phyloP scores from a whole-genome alignment of 2,797 vertebrate species.

The Schizopygopsis pylzovi region DNA sequence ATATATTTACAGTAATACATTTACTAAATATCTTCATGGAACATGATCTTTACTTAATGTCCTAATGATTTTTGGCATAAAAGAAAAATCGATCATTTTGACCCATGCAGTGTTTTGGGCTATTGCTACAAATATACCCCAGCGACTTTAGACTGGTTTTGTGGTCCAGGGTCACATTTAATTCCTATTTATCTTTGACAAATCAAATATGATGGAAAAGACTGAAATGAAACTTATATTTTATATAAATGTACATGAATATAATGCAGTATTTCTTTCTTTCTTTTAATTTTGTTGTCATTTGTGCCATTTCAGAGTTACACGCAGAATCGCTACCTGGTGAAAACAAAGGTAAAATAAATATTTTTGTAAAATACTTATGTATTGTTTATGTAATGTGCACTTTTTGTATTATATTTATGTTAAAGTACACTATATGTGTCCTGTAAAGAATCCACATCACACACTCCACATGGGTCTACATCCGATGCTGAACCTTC shows the following conservation, averaged over 20 bases:
- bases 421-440: neutral
- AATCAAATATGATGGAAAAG: neutral
- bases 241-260: neutral
- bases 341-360: slow-evolving; percentile 23
- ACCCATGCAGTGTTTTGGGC: too few species aligned
- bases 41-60: too few species aligned
- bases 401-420: neutral
- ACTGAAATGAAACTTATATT: neutral
- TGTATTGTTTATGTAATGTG: neutral
- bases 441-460: neutral
- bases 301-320: slow-evolving; percentile 50
- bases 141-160: too few species aligned
- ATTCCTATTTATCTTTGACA: neutral
- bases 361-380: neutral
- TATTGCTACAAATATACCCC: too few species aligned
- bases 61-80: too few species aligned
- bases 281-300: neutral
- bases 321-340: slow-evolving; percentile 31
- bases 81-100: too few species aligned
- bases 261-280: neutral
- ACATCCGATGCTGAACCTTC: neutral
- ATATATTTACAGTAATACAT: too few species aligned
- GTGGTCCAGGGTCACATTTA: neutral
- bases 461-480: neutral
- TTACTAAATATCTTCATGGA: too few species aligned